Evolutionary conservation across 2,797 vertebrate species (phyloP).

Genomic region (Argentina silus): DNA sequence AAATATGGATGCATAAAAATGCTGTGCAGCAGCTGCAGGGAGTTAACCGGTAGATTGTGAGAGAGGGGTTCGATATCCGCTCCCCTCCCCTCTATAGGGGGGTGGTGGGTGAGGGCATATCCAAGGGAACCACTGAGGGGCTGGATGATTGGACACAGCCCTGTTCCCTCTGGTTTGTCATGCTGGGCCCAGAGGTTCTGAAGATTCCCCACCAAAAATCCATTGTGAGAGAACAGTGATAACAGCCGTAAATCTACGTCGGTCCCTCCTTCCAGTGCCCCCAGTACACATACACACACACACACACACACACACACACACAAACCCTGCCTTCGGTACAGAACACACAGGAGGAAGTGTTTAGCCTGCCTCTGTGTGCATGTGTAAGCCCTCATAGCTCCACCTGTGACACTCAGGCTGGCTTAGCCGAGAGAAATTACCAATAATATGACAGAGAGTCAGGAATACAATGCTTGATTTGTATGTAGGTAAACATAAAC

Average conservation of each 20-base stretch:
- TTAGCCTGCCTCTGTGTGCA: background rate
- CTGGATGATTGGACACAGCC: constrained; percentile 43
- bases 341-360: constrained; percentile 6
- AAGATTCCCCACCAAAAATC: constrained; percentile 25
- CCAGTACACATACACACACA: background rate
- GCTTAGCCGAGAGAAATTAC: background rate
- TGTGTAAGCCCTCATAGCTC: background rate
- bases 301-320: background rate
- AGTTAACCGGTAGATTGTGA: constrained; percentile 58
- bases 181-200: constrained; percentile 39
- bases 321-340: background rate
- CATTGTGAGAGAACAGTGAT: constrained; percentile 37
- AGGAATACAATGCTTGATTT: background rate
- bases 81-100: constrained; percentile 26
- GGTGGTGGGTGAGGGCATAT: constrained; percentile 48
- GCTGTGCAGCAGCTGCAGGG: constrained; percentile 63
- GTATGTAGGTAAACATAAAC: background rate
- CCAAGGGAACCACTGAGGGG: constrained; percentile 38
- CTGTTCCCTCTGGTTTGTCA: background rate
- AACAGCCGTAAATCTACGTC: constrained; percentile 28
- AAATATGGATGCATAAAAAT: constrained; percentile 68
- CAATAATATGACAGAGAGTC: background rate
- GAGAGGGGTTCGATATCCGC: constrained; percentile 44
- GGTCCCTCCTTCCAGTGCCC: background rate
- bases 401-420: background rate